Conservation (phyloP, 2,888 invertebrate genomes). For the Boloria selene region DNA sequence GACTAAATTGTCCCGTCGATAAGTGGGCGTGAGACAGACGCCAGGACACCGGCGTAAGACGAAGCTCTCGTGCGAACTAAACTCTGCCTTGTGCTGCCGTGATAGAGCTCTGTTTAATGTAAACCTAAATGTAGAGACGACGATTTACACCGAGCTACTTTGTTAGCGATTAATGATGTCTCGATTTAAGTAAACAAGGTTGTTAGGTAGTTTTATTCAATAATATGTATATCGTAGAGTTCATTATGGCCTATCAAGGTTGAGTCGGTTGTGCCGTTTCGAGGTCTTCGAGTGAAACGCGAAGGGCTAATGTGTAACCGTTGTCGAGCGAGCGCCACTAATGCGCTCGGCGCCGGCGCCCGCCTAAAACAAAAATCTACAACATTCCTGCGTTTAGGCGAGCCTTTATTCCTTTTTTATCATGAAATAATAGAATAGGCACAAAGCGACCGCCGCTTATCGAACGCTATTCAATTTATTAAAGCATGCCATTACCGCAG, state of each 20-base stretch:
- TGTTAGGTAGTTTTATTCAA: not conserved
- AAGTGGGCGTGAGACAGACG: conserved; percentile 67
- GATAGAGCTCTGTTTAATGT: conserved; percentile 15
- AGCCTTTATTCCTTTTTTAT: conserved; percentile 75
- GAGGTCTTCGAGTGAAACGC: conserved; percentile 43
- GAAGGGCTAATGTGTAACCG: conserved; percentile 71
- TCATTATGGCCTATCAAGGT: not conserved
- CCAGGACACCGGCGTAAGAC: conserved; percentile 19
- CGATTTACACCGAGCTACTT: conserved; percentile 8
- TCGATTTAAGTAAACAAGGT: not conserved
- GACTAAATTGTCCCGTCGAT: conserved; percentile 71
- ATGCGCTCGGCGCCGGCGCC: conserved; percentile 81
- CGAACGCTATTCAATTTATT: conserved; percentile 46
- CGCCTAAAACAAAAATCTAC: conserved; percentile 70
- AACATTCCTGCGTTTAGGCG: conserved; percentile 76
- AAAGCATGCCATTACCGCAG: conserved; percentile 42
- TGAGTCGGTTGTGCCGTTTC: not conserved
- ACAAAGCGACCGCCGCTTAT: conserved; percentile 66
- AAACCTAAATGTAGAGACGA: conserved; percentile 3
- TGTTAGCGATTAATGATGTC: conserved; percentile 5
- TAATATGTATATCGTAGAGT: not conserved
- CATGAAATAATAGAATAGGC: conserved; percentile 73
- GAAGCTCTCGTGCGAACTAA: not conserved
- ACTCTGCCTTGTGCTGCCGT: conserved; percentile 20
- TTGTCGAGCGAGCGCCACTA: conserved; percentile 64